phyloP scores from a whole-genome alignment of 2,113 vertebrate genomes.

The Axis porcinus region DNA sequence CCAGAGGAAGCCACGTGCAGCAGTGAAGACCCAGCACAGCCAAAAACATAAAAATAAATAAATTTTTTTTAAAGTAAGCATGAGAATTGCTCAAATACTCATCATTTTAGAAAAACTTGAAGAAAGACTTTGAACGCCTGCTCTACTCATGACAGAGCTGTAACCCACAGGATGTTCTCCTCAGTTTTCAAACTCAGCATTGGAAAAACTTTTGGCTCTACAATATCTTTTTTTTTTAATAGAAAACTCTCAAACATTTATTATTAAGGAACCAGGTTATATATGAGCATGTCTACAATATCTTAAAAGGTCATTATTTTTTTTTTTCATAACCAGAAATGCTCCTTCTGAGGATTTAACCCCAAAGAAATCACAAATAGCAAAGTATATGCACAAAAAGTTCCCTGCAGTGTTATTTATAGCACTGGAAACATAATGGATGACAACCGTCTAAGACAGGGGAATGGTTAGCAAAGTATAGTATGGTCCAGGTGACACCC shows the following conservation, averaged over 20 bases:
- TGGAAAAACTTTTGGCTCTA: not conserved
- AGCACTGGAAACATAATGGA: not conserved
- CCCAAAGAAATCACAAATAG: not conserved
- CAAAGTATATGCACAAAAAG: not conserved
- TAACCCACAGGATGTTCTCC: not conserved
- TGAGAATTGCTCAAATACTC: not conserved
- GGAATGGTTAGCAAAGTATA: not conserved
- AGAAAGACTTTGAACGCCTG: not conserved
- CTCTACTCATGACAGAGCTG: not conserved
- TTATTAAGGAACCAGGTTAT: too few species aligned
- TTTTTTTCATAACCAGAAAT: not conserved
- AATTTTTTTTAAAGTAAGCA: not conserved
- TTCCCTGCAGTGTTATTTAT: not conserved
- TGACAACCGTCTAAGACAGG: not conserved
- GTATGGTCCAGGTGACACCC: accelerated
- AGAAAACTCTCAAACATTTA: too few species aligned
- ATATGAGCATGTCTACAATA: too few species aligned
- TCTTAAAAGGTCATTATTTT: not conserved
- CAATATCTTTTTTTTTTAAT: not conserved
- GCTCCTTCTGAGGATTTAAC: not conserved
- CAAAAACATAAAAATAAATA: too few species aligned
- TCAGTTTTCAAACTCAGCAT: not conserved
- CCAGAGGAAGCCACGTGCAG: too few species aligned
- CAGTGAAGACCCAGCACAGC: too few species aligned
- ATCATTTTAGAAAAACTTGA: not conserved